Conservation (phyloP, 2,797 vertebrate genomes). For the Perodicticus potto region DNA sequence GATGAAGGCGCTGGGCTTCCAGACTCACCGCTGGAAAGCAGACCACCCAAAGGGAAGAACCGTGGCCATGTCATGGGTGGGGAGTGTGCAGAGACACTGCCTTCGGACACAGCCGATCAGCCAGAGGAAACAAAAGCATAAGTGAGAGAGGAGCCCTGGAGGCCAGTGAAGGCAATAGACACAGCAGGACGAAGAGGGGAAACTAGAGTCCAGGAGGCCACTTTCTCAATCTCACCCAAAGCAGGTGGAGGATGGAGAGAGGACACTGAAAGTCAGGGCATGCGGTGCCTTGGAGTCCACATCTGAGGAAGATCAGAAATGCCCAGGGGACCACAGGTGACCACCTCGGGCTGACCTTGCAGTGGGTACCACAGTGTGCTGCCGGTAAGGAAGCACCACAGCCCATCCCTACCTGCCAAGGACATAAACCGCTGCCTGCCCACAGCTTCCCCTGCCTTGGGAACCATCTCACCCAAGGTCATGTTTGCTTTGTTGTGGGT, state of each 20-base stretch:
- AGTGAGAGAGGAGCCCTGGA: neutral
- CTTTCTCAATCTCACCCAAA: neutral
- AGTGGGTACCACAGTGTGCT: accelerated
- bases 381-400: no score
- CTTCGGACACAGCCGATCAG: neutral
- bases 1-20: neutral
- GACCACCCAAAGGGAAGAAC: neutral
- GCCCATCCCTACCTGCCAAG: neutral
- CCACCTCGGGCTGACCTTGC: neutral
- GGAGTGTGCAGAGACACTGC: neutral
- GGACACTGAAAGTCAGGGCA: neutral
- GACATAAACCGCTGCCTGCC: neutral
- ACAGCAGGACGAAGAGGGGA: neutral
- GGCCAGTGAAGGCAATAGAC: neutral
- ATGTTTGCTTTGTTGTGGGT: neutral
- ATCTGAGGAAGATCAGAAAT: neutral
- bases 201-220: neutral
- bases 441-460: neutral
- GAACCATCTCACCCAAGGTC: neutral
- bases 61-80: accelerated
- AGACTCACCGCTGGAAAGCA: neutral
- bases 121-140: neutral
- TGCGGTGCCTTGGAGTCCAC: neutral
- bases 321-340: accelerated
- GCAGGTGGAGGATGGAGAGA: neutral